Percentiles rank a stretch among this genome's conserved stretches.
phyloP scores from a whole-genome alignment of 1,140 invertebrate genomes.

The Pseudomyrmex gracilis region DNA sequence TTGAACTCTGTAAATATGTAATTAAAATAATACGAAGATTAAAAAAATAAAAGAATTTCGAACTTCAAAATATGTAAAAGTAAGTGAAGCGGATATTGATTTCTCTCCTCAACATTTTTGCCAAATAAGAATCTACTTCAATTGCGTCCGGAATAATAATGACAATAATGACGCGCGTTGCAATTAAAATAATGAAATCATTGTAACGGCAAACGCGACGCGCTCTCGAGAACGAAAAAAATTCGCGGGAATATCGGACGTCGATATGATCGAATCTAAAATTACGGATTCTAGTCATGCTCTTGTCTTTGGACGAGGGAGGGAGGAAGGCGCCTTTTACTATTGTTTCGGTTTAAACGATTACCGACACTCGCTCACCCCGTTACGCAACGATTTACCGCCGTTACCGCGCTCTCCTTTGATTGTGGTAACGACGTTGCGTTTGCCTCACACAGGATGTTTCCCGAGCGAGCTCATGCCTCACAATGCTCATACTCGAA shows the following conservation, averaged over 20 bases:
- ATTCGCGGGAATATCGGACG: neutral
- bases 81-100: no score
- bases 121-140: constrained; percentile 39
- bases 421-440: constrained; percentile 36
- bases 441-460: constrained; percentile 51
- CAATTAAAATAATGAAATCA: no score
- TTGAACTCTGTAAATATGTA: no score
- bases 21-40: no score
- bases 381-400: constrained; percentile 66
- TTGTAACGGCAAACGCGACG: constrained; percentile 39
- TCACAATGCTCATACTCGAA: constrained; percentile 50
- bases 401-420: constrained; percentile 22
- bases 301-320: neutral
- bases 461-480: constrained; percentile 47
- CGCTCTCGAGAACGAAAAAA: constrained; percentile 7
- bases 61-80: no score
- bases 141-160: neutral
- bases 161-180: constrained; percentile 7
- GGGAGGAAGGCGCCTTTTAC: constrained; percentile 62
- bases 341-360: constrained; percentile 73
- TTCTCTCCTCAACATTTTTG: neutral
- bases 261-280: constrained; percentile 51
- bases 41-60: no score
- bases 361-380: constrained; percentile 53
- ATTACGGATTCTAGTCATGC: constrained; percentile 65